Base-by-base conservation (phyloP, 2,888 invertebrate species). In the Pachliopta kotzebuea region DNA sequence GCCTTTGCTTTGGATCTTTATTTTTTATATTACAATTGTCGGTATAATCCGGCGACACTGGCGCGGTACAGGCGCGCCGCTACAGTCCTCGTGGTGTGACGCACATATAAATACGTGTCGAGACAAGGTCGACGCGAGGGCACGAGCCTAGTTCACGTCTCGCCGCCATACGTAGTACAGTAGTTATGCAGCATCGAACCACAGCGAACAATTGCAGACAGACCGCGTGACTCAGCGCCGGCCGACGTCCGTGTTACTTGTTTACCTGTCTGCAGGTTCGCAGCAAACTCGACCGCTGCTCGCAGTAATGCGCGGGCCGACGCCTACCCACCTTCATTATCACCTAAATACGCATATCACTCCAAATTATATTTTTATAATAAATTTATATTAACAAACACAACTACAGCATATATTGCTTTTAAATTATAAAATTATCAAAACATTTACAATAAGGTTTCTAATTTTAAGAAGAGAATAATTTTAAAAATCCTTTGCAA, bases 91-190 rank as follows among this genome's bases (percentile, higher is more conserved):
- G 76, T 75, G 76, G 82, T 89, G 82, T 89, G 88, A 88, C 89
- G 88, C 88, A 87, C 84, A 83, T 85, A 86, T 86, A 89, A 88
- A 87, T 86, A 86, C 86, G 87, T 84, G 86, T 80, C 86, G 86
- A 83, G 86, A 85, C 88, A 89, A 90, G 90, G 90, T 89, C 90
- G 86, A 79, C 76, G 78, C 83, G 88, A 87, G 87, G 88, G 87
- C 88, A 85, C 85, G 80, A 77, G 83, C 76, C 81, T 84, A 84
- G 82, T 81, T 82, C 82, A 71, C 79, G 74, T 71, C 70, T 69
- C 72, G 70, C 3, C 56, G 56, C 53, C 52, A 37, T 57, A 56
- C 50, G 56, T 56, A 61, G 11, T 31, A 31, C 31, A 11, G 29
- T 60, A 62, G 59, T 29, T 59, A 52, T 59, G 50, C 50, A 58